A percentile compares a stretch with the other conserved stretches of the same genome.
phyloP scores from a whole-genome alignment of 2,113 vertebrate genomes.

The Pterocles orientalis region DNA sequence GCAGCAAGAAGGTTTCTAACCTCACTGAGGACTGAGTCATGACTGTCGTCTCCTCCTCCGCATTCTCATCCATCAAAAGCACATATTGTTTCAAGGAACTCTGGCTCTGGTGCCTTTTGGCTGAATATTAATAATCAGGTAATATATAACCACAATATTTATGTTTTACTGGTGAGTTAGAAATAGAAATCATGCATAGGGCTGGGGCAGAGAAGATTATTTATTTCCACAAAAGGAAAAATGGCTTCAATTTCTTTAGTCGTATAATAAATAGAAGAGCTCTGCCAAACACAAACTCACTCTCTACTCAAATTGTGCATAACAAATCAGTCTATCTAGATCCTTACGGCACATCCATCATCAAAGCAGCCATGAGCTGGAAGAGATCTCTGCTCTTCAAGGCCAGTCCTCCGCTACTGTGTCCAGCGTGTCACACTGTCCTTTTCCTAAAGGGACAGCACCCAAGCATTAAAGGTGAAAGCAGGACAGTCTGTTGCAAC shows the following conservation, averaged over 20 bases:
- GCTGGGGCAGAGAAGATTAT: neutral
- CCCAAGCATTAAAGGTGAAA: neutral
- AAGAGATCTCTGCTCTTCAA: neutral
- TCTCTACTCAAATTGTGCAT: neutral
- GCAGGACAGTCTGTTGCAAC: neutral
- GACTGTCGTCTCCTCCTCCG: neutral
- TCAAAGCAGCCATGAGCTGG: neutral
- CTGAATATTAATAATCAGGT: neutral
- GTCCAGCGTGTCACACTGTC: fast-evolving
- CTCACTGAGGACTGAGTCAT: conserved; percentile 27
- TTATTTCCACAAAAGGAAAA: conserved; percentile 1
- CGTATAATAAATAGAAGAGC: neutral
- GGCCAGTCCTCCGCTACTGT: neutral
- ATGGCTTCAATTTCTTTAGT: neutral
- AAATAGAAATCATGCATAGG: neutral
- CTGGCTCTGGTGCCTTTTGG: neutral
- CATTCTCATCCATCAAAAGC: conserved; percentile 30
- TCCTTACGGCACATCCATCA: neutral
- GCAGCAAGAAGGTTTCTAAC: conserved; percentile 29
- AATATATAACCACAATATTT: neutral
- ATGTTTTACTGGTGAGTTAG: neutral
- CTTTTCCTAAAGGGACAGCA: neutral
- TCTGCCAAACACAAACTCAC: neutral
- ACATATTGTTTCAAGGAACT: conserved; percentile 21
- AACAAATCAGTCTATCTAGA: neutral